A percentile compares a stretch with the other conserved stretches of the same genome.
Conservation (phyloP, 2,888 invertebrate genomes). For the Lissocephala sabroskyi region DNA sequence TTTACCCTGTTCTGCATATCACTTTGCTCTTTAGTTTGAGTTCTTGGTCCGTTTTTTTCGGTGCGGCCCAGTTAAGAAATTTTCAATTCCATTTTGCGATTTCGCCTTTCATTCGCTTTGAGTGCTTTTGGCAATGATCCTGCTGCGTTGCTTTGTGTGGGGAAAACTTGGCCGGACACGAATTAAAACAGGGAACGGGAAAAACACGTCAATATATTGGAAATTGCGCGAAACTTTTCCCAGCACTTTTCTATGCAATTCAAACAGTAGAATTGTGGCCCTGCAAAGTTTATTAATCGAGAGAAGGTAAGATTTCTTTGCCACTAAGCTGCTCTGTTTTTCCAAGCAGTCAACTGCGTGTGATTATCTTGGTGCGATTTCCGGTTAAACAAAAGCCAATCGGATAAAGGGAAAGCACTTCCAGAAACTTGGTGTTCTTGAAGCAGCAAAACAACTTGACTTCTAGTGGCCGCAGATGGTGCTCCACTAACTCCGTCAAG, state of each 20-base stretch:
- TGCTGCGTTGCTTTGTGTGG: neutral
- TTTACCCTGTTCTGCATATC: neutral
- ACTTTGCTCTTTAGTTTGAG: constrained; percentile 1
- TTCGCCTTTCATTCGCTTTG: constrained; percentile 23
- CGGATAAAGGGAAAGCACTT: too few relatives aligned
- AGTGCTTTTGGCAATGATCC: constrained; percentile 9
- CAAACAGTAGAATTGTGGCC: constrained; percentile 1
- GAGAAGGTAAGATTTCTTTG: too few relatives aligned
- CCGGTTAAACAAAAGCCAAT: too few relatives aligned
- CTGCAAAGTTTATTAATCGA: neutral
- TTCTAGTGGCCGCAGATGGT: constrained; percentile 38
- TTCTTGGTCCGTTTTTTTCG: too few relatives aligned
- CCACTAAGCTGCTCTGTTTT: too few relatives aligned
- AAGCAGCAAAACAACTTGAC: neutral
- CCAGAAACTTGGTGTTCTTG: neutral
- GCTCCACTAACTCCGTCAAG: constrained; percentile 11
- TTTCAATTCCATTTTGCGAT: constrained; percentile 11
- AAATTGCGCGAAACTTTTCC: constrained; percentile 6
- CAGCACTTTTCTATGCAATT: neutral
- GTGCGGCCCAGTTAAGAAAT: neutral
- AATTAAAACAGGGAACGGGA: too few relatives aligned
- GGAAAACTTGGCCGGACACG: constrained; percentile 14
- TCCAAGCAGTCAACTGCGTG: too few relatives aligned
- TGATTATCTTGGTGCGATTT: too few relatives aligned
- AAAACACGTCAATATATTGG: constrained; percentile 11